A percentile compares a stretch with the other conserved stretches of the same genome.
Conservation (phyloP, 2,113 vertebrate species). For the Catharus bicknelli region DNA sequence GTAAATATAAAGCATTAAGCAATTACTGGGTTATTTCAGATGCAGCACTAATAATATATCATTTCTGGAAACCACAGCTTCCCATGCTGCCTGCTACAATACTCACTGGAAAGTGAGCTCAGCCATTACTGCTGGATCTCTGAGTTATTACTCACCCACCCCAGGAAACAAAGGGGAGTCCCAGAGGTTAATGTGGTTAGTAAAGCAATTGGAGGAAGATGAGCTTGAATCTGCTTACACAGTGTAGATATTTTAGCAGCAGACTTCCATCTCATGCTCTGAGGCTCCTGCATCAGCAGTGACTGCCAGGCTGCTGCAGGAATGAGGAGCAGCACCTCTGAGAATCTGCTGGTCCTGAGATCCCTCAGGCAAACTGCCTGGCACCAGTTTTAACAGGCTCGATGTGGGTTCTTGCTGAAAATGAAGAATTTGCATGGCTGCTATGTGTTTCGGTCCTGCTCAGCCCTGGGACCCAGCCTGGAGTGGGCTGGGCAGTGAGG, state of each 20-base stretch:
- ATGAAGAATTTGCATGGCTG: background rate
- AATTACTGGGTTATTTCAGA: conserved; percentile 59
- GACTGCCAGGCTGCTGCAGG: background rate
- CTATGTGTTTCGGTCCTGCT: background rate
- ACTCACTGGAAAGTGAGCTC: background rate
- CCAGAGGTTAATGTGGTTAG: conserved; percentile 51
- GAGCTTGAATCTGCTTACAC: conserved; percentile 38
- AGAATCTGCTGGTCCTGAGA: background rate
- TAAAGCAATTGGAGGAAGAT: conserved; percentile 50
- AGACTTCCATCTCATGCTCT: conserved; percentile 21
- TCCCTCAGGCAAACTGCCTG: background rate
- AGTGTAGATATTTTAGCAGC: conserved; percentile 29
- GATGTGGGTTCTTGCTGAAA: background rate
- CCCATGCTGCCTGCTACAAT: background rate
- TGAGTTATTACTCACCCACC: conserved; percentile 40
- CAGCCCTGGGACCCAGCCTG: fast-evolving
- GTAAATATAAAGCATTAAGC: conserved; percentile 67
- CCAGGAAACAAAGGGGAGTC: conserved; percentile 48
- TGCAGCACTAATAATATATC: conserved; percentile 49
- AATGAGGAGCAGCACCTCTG: background rate
- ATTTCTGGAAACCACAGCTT: conserved; percentile 9
- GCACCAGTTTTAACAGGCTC: background rate
- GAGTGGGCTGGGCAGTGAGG: fast-evolving
- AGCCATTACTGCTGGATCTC: conserved; percentile 2
- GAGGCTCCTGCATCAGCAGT: background rate